Evolutionary conservation across 2,797 vertebrate genomes (phyloP), one percentile per base, ranked within the genome.

Genomic region (Vespertilio murinus): DNA sequence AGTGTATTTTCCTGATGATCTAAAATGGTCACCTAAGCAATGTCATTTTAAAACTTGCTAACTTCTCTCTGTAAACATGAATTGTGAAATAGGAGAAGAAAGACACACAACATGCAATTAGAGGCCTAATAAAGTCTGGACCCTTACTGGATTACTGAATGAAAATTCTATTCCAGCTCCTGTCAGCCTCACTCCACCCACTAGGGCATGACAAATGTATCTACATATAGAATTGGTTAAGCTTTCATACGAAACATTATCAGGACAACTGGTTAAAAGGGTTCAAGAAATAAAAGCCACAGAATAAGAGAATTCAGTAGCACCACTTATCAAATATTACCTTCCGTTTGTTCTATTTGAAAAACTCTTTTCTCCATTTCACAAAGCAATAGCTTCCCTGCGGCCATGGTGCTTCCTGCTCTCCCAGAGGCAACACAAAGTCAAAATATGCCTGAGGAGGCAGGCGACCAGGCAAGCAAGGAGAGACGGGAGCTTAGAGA

Each of bases 1-100:
- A 67, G 84, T 45, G 14, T 65, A 40, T 93, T 87, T 96, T 90
- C 87, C 40, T 79, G 64, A 23, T 33, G 28, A 93, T 80, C 16
- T 65, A 70, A 94, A 82, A 86, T 38, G 74, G 47, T 35, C n/a
- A 82, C 25, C 67, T 70, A 69, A 75, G n/a, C 18, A n/a, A 14
- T n/a, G 30, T 59, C 23, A 64, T 71, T 79, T 12, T 49, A 80
- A 90, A 86, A 22, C 17, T 30, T 65, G 13, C 35, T 54, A 96
- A 28, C 23, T 70, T 88, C 33, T 74, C 18, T 90, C 56, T 40
- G 14, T 65, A 59, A 95, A 91, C 30, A 90, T 52, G 80, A 71
- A 84, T 22, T 12, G 20, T 59, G 35, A 93, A 79, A 40, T 8
- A 56, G 5, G 70, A 59, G 52, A 49, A 74, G 84, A 64, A 81